Evolutionary conservation across 2,888 invertebrate genomes (phyloP), one percentile per base, ranked within the genome.

Genomic region (Entomobrya proxima): DNA sequence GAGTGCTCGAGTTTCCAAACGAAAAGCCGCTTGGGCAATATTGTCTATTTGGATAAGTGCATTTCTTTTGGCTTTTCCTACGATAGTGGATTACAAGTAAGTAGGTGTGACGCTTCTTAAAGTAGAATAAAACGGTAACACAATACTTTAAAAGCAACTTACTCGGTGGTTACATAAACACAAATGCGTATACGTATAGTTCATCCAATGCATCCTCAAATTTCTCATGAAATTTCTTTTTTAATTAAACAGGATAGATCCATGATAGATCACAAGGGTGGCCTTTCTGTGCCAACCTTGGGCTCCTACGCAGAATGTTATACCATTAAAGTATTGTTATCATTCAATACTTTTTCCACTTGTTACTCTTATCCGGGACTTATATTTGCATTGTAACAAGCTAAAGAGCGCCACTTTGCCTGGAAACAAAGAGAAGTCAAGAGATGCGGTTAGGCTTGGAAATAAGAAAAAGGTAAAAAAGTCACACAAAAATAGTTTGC

Each of bases 321-420:
- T 82, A 82, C 47, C 81, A 87, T 0, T 88, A 90, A 47, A 86
- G 91, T 9, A 85, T 91, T 30, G 91, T 91, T 9, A 91, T 90
- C n/a, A 86, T 93, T 27, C 93, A 93, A 91, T 97, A 97, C 91
- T 93, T 97, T 89, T 94, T 96, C 74, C 97, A 97, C 0, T 93
- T 97, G 89, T 94, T 94, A 90, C 95, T 97, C 89, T 96, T 97
- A 90, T 95, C 95, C 77, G 96, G 94, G 91, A 96, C 96, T 13
- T 97, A 97, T 92, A 94, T 67, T 37, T 77, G 76, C 30, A 88
- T 87, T 87, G 86, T 11, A 78, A 78, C 15, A 72, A 64, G 18
- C 76, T 88, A 7, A 87, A 87, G 88, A 82, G 87, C 3, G 44
- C 87, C 2, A 85, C 81, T 3, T 78, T 79, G 44, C 96, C 96